phyloP scores from a whole-genome alignment of 2,888 invertebrate genomes.

The Lamproptera curius region DNA sequence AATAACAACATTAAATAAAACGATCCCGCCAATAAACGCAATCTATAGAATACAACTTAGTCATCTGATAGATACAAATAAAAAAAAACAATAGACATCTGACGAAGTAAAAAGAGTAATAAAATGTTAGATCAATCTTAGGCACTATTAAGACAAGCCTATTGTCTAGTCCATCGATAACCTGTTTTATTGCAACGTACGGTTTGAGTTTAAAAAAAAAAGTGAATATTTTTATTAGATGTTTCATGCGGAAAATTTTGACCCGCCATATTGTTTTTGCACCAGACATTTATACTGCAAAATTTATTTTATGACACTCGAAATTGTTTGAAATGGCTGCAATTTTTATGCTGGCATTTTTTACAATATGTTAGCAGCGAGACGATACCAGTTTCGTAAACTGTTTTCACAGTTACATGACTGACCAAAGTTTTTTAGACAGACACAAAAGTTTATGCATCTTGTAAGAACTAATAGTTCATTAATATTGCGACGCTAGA shows the following conservation, averaged over 20 bases:
- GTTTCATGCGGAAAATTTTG: background rate
- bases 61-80: constrained; percentile 11
- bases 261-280: background rate
- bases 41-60: background rate
- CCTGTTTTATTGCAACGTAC: background rate
- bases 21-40: background rate
- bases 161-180: constrained; percentile 13
- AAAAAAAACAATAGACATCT: constrained; percentile 11
- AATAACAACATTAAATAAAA: background rate
- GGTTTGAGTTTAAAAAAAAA: background rate
- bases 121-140: constrained; percentile 8
- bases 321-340: background rate
- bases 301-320: background rate
- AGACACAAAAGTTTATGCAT: constrained; percentile 6
- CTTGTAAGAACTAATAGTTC: constrained; percentile 17
- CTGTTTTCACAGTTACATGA: background rate
- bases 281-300: background rate
- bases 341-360: background rate
- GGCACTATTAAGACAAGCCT: constrained; percentile 9
- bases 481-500: too few relatives aligned
- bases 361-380: background rate
- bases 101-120: constrained; percentile 3
- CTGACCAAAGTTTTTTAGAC: background rate
- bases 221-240: background rate
- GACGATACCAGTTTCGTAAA: constrained; percentile 1